Percentiles rank a stretch among this genome's conserved stretches.
Evolutionary conservation across 2,888 invertebrate genomes (phyloP).

Genomic region (Metopia argyrocephala): DNA sequence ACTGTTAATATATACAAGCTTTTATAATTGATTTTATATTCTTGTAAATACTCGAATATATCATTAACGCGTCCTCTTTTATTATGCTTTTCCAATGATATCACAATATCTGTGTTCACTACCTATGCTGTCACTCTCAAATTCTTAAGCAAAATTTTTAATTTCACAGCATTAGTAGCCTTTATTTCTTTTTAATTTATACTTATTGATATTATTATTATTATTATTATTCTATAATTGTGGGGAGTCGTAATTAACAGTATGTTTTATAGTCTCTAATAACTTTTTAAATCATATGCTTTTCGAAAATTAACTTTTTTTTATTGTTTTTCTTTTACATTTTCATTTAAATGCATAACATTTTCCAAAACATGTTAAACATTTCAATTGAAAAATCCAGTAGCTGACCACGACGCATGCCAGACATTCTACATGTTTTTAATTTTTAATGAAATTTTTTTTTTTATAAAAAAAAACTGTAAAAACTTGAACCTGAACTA

Average conservation of each 20-base stretch:
- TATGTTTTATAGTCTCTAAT: not conserved
- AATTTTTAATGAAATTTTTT: constrained; percentile 34
- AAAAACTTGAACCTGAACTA: too few relatives aligned
- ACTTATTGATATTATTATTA: not conserved
- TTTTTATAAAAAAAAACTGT: too few relatives aligned
- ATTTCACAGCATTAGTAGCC: too few relatives aligned
- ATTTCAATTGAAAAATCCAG: constrained; percentile 14
- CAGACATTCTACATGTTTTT: constrained; percentile 50
- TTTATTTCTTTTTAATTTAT: not conserved
- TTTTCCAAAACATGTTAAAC: constrained; percentile 45
- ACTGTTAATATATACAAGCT: too few relatives aligned
- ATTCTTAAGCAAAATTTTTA: too few relatives aligned
- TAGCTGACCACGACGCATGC: constrained; percentile 49
- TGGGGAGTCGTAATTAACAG: constrained; percentile 25
- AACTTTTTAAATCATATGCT: constrained; percentile 1
- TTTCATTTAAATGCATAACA: constrained; percentile 51
- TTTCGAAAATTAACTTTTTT: constrained; percentile 3
- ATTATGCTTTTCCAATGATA: too few relatives aligned
- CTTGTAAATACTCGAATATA: too few relatives aligned
- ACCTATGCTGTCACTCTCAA: too few relatives aligned
- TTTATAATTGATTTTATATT: too few relatives aligned
- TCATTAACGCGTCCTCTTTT: too few relatives aligned
- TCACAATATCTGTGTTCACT: too few relatives aligned
- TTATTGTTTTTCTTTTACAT: not conserved
- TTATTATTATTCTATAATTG: constrained; percentile 3